These are phyloP conservation scores for Syngnathus acus DNA, from an alignment of 2,797 vertebrate species.

Conservation along the genomic window DNA sequence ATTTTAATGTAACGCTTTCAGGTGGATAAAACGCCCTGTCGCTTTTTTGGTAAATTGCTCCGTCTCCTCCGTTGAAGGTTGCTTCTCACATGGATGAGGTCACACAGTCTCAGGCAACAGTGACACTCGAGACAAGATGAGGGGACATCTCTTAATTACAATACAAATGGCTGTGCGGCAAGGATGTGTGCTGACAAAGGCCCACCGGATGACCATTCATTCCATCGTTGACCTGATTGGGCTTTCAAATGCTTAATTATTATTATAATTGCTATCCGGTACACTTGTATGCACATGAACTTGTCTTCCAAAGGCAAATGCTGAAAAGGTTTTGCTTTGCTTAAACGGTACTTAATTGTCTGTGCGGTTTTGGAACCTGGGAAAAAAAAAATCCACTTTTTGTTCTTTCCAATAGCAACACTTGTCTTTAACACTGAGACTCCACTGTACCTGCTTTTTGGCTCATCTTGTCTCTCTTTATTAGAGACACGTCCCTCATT, in stretches of 20 bases:
- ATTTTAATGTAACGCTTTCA: constrained; percentile 9
- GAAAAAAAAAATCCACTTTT: background rate
- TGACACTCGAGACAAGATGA: constrained; percentile 66
- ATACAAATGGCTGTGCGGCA: constrained; percentile 44
- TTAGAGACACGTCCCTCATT: background rate
- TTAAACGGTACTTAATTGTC: too few relatives aligned
- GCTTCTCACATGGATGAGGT: constrained; percentile 58
- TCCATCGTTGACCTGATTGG: constrained; percentile 24
- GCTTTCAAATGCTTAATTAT: constrained; percentile 32
- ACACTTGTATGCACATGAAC: background rate
- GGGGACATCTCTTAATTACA: constrained; percentile 75
- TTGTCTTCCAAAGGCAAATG: too few relatives aligned
- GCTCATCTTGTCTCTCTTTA: background rate
- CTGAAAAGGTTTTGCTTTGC: too few relatives aligned
- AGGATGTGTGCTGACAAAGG: constrained; percentile 47
- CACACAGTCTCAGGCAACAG: constrained; percentile 60
- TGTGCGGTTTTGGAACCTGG: background rate
- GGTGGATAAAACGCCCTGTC: constrained; percentile 18
- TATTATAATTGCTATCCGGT: background rate
- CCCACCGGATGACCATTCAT: constrained; percentile 40
- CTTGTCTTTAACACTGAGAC: background rate
- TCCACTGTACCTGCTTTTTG: background rate
- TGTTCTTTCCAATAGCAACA: too few relatives aligned
- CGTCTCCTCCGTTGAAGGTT: constrained; percentile 14
- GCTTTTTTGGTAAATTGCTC: constrained; percentile 10